Percentiles rank a stretch among this genome's conserved stretches.
Evolutionary conservation across 2,113 vertebrate species (phyloP).

Genomic region (Rhinichthys klamathensis): DNA sequence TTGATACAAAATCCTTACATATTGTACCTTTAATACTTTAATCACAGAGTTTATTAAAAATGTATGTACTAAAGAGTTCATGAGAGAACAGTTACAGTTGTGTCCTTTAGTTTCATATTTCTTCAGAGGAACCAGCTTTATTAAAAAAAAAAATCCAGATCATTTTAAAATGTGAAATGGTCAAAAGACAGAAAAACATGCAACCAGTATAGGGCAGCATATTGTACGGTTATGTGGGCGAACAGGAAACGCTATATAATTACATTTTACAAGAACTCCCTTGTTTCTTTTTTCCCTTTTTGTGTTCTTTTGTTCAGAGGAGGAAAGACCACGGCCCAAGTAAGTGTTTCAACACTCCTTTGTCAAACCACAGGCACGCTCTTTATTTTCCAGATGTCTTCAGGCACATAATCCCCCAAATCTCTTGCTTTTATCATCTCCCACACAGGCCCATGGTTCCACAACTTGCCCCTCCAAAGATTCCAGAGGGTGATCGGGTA

Average conservation of each 20-base stretch:
- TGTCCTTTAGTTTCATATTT: not conserved
- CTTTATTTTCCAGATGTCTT: no score
- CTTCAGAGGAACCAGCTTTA: not conserved
- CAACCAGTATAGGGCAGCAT: not conserved
- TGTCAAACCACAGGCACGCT: not conserved
- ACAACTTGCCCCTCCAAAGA: conserved; percentile 77
- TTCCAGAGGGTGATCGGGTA: conserved; percentile 79
- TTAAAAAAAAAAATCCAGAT: not conserved
- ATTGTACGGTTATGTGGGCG: not conserved
- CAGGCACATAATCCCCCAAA: not conserved
- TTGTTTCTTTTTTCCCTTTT: conserved; percentile 33
- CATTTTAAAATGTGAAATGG: not conserved
- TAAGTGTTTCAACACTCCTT: conserved; percentile 55
- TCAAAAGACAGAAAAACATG: not conserved
- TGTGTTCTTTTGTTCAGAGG: conserved; percentile 62
- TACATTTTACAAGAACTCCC: not conserved
- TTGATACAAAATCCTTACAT: no score
- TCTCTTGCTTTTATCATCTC: not conserved
- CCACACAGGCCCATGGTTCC: conserved; percentile 71
- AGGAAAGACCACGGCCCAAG: conserved; percentile 79
- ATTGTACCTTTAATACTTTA: not conserved
- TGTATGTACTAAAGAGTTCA: not conserved
- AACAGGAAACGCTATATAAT: not conserved
- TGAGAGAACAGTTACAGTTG: not conserved
- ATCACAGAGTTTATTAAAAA: not conserved